These are phyloP conservation scores for Hyles lineata DNA, from an alignment of 2,888 invertebrate genomes.

Conservation along the genomic window DNA sequence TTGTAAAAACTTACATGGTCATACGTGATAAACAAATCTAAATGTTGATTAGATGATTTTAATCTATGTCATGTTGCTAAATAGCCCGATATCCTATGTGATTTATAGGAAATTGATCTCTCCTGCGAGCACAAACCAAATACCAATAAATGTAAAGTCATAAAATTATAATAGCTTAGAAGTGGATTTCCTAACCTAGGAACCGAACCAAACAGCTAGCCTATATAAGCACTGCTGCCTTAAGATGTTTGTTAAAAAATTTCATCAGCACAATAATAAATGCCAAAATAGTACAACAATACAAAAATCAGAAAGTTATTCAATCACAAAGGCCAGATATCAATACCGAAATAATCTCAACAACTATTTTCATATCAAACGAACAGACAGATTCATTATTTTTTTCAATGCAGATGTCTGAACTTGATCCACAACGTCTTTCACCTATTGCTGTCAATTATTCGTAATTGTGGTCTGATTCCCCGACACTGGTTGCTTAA, in stretches of 20 bases:
- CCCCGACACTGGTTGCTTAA: slow-evolving; percentile 28
- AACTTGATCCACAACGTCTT: slow-evolving; percentile 30
- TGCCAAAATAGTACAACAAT: not conserved
- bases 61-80: too few relatives aligned
- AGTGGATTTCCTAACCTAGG: too few relatives aligned
- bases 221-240: too few relatives aligned
- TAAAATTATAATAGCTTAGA: too few relatives aligned
- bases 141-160: too few relatives aligned
- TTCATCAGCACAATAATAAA: not conserved
- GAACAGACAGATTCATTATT: slow-evolving; percentile 9
- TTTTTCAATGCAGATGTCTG: slow-evolving; percentile 25
- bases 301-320: slow-evolving; percentile 11
- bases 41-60: too few relatives aligned
- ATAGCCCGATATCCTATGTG: too few relatives aligned
- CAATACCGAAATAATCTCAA: slow-evolving; percentile 14
- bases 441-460: slow-evolving; percentile 34
- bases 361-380: slow-evolving; percentile 18
- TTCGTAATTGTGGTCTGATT: slow-evolving; percentile 33
- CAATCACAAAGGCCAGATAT: slow-evolving; percentile 7
- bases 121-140: too few relatives aligned
- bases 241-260: not conserved
- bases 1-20: not conserved
- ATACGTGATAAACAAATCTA: not conserved
- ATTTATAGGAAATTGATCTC: too few relatives aligned
- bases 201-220: too few relatives aligned